Evolutionary conservation across 2,797 vertebrate genomes (phyloP), one percentile per base, ranked within the genome.

Genomic region (Sebastes vulpes): DNA sequence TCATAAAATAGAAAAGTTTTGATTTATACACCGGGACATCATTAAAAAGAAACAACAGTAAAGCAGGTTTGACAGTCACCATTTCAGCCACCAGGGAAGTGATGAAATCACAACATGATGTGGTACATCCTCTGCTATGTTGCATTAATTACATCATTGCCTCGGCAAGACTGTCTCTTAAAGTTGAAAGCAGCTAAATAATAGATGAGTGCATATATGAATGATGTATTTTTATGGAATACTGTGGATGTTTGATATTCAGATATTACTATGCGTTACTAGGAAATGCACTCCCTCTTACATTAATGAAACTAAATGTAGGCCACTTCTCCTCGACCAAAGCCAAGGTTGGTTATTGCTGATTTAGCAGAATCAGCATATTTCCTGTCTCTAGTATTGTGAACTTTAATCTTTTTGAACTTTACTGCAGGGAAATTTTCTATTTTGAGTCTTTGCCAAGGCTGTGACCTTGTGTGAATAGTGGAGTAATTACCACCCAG

Each of bases 191-290:
- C 21, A n/a, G 54, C 35, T 88, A 72, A 90, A 93, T 94, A 89
- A 93, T 90, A 77, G 56, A 93, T 88, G 50, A 77, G 59, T 59
- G 64, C 79, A 77, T 80, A 77, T 59, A 81, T 92, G 67, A 90
- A 93, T 92, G 79, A 90, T 93, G 76, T 35, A 86, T 89, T 81
- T 72, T 53, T 29, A 56, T 23, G 31, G 72, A 83, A 71, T 71
- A 75, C 31, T 25, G 56, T 63, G 60, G 23, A 81, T 67, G 69
- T 61, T 69, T 57, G 32, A 81, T 79, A 64, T 75, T 75, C 64
- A 46, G 48, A 81, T 61, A 60, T 63, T 57, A 64, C 28, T 72
- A n/a, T 35, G 29, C 32, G 57, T 59, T 56, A 63, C 57, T 14
- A 8, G 21, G 7, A 69, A 38, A 26, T 60, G 67, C 18, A 26